phyloP scores from a whole-genome alignment of 2,888 invertebrate genomes.

The Shargacucullia verbasci region DNA sequence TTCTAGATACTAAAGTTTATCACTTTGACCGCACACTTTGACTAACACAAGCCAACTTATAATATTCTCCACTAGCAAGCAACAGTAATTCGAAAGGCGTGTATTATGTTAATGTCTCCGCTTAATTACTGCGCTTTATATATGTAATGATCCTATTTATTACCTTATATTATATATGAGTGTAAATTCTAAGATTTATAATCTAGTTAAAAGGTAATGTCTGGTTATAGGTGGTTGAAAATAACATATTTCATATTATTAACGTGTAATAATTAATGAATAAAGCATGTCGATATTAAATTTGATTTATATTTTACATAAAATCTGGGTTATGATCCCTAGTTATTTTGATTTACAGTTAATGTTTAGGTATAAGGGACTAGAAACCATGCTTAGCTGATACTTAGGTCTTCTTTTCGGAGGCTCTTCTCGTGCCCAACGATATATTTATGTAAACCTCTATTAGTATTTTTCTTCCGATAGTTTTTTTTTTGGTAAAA shows the following conservation, averaged over 20 bases:
- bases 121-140: conserved; percentile 37
- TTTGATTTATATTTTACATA: conserved; percentile 15
- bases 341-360: background rate
- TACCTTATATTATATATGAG: conserved; percentile 8
- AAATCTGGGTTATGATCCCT: conserved; percentile 6
- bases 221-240: conserved; percentile 5
- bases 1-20: background rate
- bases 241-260: conserved; percentile 13
- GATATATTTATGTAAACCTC: no score
- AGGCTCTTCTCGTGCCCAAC: no score
- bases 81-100: conserved; percentile 22
- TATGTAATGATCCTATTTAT: conserved; percentile 33
- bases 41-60: conserved; percentile 20
- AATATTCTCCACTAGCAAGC: conserved; percentile 26
- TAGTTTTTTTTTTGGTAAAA: no score
- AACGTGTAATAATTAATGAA: background rate
- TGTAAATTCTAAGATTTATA: conserved; percentile 21
- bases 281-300: conserved; percentile 2
- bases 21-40: background rate
- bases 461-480: no score
- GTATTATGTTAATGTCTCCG: conserved; percentile 38
- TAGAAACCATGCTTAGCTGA: no score
- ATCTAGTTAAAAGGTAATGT: conserved; percentile 11
- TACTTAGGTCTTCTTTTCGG: no score
- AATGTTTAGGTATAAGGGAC: no score